A percentile compares a stretch with the other conserved stretches of the same genome.
phyloP scores from a whole-genome alignment of 2,797 vertebrate genomes.

The Coendou prehensilis region DNA sequence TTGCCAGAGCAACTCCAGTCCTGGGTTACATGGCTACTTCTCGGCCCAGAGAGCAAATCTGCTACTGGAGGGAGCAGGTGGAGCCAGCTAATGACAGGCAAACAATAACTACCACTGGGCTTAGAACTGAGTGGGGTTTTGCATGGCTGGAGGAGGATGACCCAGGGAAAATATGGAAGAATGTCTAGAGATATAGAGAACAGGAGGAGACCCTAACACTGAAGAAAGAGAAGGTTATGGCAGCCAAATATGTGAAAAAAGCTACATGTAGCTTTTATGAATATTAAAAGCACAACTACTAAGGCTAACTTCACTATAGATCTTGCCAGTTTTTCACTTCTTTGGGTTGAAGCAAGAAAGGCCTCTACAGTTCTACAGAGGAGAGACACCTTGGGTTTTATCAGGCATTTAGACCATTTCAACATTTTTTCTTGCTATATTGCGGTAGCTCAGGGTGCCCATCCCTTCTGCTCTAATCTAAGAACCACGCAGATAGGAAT shows the following conservation, averaged over 20 bases:
- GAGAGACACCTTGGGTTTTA: neutral
- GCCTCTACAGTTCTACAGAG: neutral
- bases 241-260: neutral
- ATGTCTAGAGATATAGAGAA: neutral
- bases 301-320: neutral
- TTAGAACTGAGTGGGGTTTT: neutral
- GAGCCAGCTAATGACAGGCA: neutral
- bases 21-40: neutral
- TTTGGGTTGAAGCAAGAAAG: constrained; percentile 8
- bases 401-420: constrained; percentile 17
- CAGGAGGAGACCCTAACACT: neutral
- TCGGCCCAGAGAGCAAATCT: neutral
- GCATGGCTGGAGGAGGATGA: neutral
- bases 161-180: neutral
- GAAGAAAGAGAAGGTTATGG: neutral
- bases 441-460: neutral
- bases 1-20: neutral
- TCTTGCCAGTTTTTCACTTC: constrained; percentile 34
- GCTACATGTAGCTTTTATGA: neutral
- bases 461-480: neutral
- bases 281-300: neutral
- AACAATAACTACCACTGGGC: neutral
- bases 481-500: neutral
- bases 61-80: neutral
- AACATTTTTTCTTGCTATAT: neutral